Evolutionary conservation across 2,888 invertebrate genomes (phyloP).

Genomic region (Elmis aenea): DNA sequence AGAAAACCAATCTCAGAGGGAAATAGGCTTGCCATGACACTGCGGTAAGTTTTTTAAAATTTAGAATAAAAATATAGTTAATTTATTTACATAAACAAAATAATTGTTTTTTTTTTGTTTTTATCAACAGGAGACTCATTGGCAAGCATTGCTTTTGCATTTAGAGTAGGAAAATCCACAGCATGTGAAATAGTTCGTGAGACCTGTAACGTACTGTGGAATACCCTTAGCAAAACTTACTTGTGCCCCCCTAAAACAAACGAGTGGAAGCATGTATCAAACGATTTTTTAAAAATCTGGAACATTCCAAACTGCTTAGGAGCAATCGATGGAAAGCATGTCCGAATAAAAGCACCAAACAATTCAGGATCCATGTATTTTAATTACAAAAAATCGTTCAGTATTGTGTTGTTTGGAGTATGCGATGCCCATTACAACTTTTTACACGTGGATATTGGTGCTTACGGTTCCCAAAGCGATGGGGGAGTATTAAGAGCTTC

Average conservation of each 20-base stretch:
- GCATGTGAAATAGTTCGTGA: slow-evolving; percentile 23
- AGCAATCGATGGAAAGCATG: slow-evolving; percentile 32
- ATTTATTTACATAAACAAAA: slow-evolving; percentile 1
- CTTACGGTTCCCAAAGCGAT: slow-evolving; percentile 33
- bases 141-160: slow-evolving; percentile 4
- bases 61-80: slow-evolving; percentile 1
- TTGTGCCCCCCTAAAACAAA: slow-evolving; percentile 24
- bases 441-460: slow-evolving; percentile 32
- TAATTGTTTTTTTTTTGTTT: slow-evolving; percentile 14
- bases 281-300: slow-evolving; percentile 25
- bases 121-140: slow-evolving; percentile 7
- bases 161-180: slow-evolving; percentile 29
- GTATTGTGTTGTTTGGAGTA: slow-evolving; percentile 32
- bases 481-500: slow-evolving; percentile 28
- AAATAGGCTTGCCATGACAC: slow-evolving; percentile 28
- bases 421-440: slow-evolving; percentile 34
- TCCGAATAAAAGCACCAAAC: slow-evolving; percentile 27
- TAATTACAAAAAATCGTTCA: slow-evolving; percentile 34
- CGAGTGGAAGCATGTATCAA: slow-evolving; percentile 26
- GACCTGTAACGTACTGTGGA: slow-evolving; percentile 26
- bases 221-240: slow-evolving; percentile 10
- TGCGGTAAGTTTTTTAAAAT: slow-evolving; percentile 19
- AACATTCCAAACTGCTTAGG: slow-evolving; percentile 29
- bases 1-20: slow-evolving; percentile 27
- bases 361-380: slow-evolving; percentile 30